Base-by-base conservation (phyloP, 2,113 vertebrate genomes). In the Ascaphus truei region DNA sequence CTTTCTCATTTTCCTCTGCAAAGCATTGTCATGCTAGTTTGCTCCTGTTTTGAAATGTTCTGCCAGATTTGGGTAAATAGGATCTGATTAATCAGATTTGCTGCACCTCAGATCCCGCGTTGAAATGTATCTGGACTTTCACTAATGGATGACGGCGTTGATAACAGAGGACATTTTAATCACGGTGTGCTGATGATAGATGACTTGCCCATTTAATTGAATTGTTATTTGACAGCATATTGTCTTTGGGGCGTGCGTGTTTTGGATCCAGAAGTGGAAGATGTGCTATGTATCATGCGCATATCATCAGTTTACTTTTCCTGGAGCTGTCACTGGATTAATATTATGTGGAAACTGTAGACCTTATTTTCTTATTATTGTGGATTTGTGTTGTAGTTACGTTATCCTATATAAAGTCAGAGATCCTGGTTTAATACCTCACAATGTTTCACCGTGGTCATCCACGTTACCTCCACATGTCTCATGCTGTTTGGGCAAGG, bases 141-240 rank as follows among this genome's bases (percentile, higher is more conserved):
- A 76, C 75, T 85, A 85, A 82, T 68, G 57, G 64, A 82, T 78
- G 41, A 71, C 60, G 45, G 29, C 39, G 9, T 41, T 81, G 77
- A 84, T 84, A 86, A 77, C 48, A 77, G 63, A 69, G 52, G 78
- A 77, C 73, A 72, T 81, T 89, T 88, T 86, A 85, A 87, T 87
- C 74, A 81, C 61, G 39, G 4, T 55, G 29, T 5, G 56, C 11
- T 72, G 48, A 74, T 83, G 78, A 85, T 79, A 77, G 56, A 83
- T 81, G 65, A 25, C 34, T 79, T 75, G 48, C 20, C 37, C 34
- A 41, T 63, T 81, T 80, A 86, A 84, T 75, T 77, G 72, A 86
- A 80, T 83, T 74, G 66, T 64, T 77, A 63, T 51, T 79, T 88
- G 79, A 80, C 72, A 76, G 12, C 41, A 27, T 63, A 50, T 68